phyloP scores from a whole-genome alignment of 2,888 invertebrate genomes.

The Linnaemya tessellans region DNA sequence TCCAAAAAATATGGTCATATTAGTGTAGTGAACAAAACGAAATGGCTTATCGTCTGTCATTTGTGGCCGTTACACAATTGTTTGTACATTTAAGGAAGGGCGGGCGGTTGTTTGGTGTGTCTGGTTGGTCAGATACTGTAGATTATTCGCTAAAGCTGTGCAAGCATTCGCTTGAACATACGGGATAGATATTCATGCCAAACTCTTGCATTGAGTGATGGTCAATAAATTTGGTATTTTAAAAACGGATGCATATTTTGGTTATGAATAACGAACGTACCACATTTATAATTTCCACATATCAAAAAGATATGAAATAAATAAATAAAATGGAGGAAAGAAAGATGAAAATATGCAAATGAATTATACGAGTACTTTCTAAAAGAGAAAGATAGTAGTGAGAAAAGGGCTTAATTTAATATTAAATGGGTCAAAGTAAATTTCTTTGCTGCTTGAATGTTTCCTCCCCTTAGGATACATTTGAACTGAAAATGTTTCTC shows the following conservation, averaged over 20 bases:
- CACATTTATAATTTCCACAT: constrained; percentile 46
- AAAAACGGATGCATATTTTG: constrained; percentile 57
- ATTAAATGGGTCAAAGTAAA: not conserved
- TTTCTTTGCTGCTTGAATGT: too few relatives aligned
- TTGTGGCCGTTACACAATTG: constrained; percentile 72
- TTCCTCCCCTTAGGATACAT: too few relatives aligned
- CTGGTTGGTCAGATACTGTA: not conserved
- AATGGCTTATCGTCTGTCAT: constrained; percentile 74
- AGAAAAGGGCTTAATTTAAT: not conserved
- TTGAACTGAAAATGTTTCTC: too few relatives aligned
- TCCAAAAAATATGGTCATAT: constrained; percentile 74
- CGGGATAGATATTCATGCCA: constrained; percentile 28
- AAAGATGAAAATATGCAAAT: constrained; percentile 20
- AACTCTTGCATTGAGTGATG: constrained; percentile 77
- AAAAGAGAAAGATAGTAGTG: constrained; percentile 1
- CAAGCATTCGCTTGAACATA: constrained; percentile 18
- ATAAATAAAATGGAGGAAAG: constrained; percentile 1
- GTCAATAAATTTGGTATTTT: constrained; percentile 79
- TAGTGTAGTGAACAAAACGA: constrained; percentile 72
- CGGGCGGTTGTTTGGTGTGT: constrained; percentile 26
- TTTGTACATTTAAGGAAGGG: constrained; percentile 44
- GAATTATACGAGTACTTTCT: constrained; percentile 46
- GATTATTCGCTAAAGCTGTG: not conserved
- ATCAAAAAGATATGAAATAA: constrained; percentile 19
- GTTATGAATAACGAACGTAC: constrained; percentile 61